Percentiles rank a stretch among this genome's conserved stretches.
These are phyloP conservation scores for Alcedo atthis DNA, from an alignment of 2,797 vertebrate genomes.

Conservation along the genomic window DNA sequence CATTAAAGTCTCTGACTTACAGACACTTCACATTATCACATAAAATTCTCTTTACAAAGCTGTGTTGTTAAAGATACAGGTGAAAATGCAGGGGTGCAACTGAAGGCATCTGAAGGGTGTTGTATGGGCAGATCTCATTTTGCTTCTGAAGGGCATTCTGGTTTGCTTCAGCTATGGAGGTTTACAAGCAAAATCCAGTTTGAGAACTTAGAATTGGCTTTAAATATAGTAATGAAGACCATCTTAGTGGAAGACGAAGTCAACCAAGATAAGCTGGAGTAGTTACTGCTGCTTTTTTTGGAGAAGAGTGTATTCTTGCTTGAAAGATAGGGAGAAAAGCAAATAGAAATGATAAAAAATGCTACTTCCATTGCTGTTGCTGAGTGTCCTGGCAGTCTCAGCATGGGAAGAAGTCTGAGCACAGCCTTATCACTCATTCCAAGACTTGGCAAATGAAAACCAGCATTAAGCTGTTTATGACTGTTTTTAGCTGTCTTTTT, in stretches of 20 bases:
- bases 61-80: background rate
- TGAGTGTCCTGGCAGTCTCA: slow-evolving; percentile 4
- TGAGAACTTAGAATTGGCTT: slow-evolving; percentile 16
- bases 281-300: slow-evolving; percentile 16
- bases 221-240: slow-evolving; percentile 6
- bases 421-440: slow-evolving; percentile 32
- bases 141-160: background rate
- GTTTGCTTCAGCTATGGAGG: background rate
- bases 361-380: background rate
- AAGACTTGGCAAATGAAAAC: slow-evolving; percentile 49
- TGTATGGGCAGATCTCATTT: background rate
- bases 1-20: background rate
- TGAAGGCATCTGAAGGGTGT: background rate
- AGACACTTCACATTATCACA: background rate
- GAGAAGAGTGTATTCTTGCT: background rate
- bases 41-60: background rate
- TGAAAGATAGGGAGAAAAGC: background rate
- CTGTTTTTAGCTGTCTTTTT: slow-evolving; percentile 35
- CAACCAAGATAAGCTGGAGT: background rate
- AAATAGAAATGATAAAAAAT: background rate
- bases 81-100: background rate
- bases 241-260: background rate
- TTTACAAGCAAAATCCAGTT: slow-evolving; percentile 16
- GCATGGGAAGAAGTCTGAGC: background rate
- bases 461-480: slow-evolving; percentile 42